phyloP scores from a whole-genome alignment of 2,797 vertebrate genomes.

The Pangasius sanitwongsei region DNA sequence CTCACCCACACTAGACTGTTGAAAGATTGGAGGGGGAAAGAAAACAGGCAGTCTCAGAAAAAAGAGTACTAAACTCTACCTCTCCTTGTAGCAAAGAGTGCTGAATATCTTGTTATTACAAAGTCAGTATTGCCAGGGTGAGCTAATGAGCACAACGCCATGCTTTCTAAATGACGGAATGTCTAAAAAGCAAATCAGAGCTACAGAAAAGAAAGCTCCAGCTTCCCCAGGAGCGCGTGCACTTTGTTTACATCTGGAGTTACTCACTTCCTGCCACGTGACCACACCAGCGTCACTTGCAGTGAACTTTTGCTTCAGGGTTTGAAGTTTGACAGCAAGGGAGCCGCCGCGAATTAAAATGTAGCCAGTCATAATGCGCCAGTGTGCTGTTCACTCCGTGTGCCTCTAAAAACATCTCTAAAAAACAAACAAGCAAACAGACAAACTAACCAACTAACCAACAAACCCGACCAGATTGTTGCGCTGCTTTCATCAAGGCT shows the following conservation, averaged over 20 bases:
- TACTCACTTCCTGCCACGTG: constrained; percentile 70
- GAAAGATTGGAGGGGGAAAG: neutral
- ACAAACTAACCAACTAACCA: neutral
- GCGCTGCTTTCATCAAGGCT: neutral
- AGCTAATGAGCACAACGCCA: neutral
- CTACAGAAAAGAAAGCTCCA: neutral
- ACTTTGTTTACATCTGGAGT: constrained; percentile 68
- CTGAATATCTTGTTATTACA: neutral
- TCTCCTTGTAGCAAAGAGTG: neutral
- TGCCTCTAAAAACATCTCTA: neutral
- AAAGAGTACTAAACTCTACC: neutral
- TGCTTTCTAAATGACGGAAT: neutral
- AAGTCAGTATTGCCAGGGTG: neutral
- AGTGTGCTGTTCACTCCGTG: constrained; percentile 16
- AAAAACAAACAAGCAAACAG: neutral
- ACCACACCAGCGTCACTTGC: constrained; percentile 51
- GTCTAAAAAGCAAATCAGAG: neutral
- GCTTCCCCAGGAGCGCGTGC: constrained; percentile 16
- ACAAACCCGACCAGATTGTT: neutral
- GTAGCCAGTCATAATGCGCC: neutral
- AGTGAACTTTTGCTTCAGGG: constrained; percentile 60
- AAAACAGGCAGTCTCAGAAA: neutral
- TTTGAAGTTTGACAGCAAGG: constrained; percentile 74
- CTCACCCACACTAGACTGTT: neutral
- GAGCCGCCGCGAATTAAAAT: constrained; percentile 17